Percentiles rank a stretch among this genome's conserved stretches.
Conservation (phyloP, 1,140 invertebrate genomes). For the Zaprionus ghesquierei region DNA sequence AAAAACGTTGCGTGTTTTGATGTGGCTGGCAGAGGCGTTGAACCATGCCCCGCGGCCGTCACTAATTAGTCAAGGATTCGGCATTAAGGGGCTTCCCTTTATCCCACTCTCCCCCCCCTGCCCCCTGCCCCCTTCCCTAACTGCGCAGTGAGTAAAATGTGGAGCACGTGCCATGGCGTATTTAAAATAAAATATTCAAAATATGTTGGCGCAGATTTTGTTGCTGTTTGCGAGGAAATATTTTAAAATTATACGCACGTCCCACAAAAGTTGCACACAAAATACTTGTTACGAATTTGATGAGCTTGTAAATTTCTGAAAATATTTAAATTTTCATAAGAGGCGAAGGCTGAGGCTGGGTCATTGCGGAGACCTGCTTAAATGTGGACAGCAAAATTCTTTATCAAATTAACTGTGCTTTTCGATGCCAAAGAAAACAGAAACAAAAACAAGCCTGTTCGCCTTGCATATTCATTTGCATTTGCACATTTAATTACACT, state of each 20-base stretch:
- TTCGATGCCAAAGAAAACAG: slow-evolving; percentile 13
- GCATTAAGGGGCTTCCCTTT: slow-evolving; percentile 27
- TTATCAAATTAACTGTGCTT: slow-evolving; percentile 53
- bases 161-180: slow-evolving; percentile 41
- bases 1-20: slow-evolving; percentile 14
- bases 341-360: neutral
- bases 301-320: slow-evolving; percentile 1
- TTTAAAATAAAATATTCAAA: slow-evolving; percentile 61
- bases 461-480: slow-evolving; percentile 44
- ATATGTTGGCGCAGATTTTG: slow-evolving; percentile 19
- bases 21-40: slow-evolving; percentile 20
- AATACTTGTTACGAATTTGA: slow-evolving; percentile 24
- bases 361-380: neutral
- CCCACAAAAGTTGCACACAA: slow-evolving; percentile 31
- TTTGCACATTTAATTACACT: slow-evolving; percentile 69
- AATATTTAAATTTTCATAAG: neutral
- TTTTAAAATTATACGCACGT: slow-evolving; percentile 58
- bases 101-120: neutral
- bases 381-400: slow-evolving; percentile 22
- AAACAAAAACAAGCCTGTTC: neutral
- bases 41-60: slow-evolving; percentile 9
- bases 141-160: slow-evolving; percentile 19
- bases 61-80: slow-evolving; percentile 71
- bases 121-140: no score
- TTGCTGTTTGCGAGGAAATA: slow-evolving; percentile 23